Base-by-base conservation (phyloP, 2,797 vertebrate genomes). In the Malurus splendens region DNA sequence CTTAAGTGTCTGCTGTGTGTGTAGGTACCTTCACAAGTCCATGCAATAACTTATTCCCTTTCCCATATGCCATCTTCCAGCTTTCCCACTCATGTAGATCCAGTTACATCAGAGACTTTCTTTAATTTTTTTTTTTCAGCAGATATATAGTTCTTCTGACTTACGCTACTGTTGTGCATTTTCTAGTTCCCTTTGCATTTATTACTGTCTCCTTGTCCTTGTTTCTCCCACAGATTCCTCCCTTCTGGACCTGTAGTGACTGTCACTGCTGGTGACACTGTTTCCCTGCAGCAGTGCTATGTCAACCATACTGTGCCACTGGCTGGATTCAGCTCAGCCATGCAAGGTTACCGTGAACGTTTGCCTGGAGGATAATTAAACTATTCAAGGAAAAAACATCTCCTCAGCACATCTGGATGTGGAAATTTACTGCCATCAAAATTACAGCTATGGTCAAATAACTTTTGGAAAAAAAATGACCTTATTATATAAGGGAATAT, bases 211-310 rank as follows among this genome's bases (percentile, higher is more conserved):
- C 55, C 64, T 62, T 55, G 57, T 85, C 71, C 85, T 84, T 87
- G 56, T 91, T 90, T 62, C 66, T 92, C 57, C 45, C 55, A 32
- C 10, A 61, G 76, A 90, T 83, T 86, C 11, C 30, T 90, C 54
- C 88, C 88, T 89, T 77, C 85, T 82, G 88, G 88, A 74, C 78
- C 47, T 0, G 0, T 3, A 6, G 57, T 88, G 90, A 67, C 67
- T 75, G 89, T 94, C 90, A 79, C 82, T 86, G 82, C 68, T 82
- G 90, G 79, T 94, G 88, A 90, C 86, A 57, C 60, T 2, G 27
- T 70, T 62, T 55, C 66, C 91, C 78, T 6, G 17, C 32, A 77
- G 90, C 90, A 30, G 14, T 32, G 64, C 77, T 66, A 0, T 51
- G 72, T 51, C 84, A 86, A 59, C 86, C 87, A 66, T 22, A 19